These are phyloP conservation scores for Andrena camellia DNA, from an alignment of 2,888 invertebrate genomes.

Conservation along the genomic window DNA sequence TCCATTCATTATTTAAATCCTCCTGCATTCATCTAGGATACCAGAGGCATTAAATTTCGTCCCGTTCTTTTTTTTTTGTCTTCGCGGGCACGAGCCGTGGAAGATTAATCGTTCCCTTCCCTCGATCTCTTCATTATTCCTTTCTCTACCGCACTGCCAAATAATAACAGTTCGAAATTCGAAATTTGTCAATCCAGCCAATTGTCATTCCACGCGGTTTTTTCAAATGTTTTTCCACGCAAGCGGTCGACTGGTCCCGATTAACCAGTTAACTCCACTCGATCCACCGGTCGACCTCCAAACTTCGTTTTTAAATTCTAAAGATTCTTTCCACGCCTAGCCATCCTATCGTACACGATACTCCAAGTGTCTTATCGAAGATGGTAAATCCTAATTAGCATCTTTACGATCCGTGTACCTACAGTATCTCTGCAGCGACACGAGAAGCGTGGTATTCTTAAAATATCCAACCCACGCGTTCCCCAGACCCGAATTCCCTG, in stretches of 20 bases:
- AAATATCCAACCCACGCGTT: not conserved
- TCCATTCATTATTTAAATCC: constrained; percentile 68
- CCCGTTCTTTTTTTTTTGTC: not conserved
- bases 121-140: not conserved
- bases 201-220: not conserved
- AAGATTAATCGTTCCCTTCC: not conserved
- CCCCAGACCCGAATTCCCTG: not conserved
- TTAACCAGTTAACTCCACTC: not conserved
- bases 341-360: not conserved
- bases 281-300: constrained; percentile 17
- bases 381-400: not conserved
- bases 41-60: constrained; percentile 21
- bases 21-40: constrained; percentile 27
- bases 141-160: not conserved
- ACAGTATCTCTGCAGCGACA: not conserved
- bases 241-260: not conserved
- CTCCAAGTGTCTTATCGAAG: not conserved
- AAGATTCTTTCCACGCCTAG: not conserved
- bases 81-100: not conserved
- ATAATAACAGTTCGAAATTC: not conserved
- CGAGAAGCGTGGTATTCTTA: not conserved
- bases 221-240: not conserved
- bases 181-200: not conserved
- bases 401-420: not conserved
- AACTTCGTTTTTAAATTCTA: constrained; percentile 1